Conservation (phyloP, 2,888 invertebrate genomes). For the Gortyna flavago region DNA sequence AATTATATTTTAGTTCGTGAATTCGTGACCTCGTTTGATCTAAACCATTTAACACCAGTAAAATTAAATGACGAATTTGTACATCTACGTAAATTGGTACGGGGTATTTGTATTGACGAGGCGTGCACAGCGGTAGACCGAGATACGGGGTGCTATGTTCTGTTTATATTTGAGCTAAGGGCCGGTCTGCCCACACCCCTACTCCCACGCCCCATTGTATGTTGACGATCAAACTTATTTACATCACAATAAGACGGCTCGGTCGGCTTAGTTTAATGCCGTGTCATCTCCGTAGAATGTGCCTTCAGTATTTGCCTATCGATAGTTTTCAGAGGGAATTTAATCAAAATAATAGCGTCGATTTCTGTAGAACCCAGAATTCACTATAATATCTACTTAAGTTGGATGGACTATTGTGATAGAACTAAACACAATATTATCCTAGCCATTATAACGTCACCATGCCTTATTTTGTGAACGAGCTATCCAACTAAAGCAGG, state of each 20-base stretch:
- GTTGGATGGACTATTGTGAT: slow-evolving; percentile 25
- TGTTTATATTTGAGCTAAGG: slow-evolving; percentile 81
- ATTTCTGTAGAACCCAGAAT: slow-evolving; percentile 7
- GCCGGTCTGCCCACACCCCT: slow-evolving; percentile 81
- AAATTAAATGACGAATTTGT: slow-evolving; percentile 25
- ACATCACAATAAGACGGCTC: slow-evolving; percentile 86
- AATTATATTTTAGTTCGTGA: slow-evolving; percentile 27
- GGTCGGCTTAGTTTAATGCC: slow-evolving; percentile 77
- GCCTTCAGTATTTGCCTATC: slow-evolving; percentile 61
- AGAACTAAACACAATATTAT: slow-evolving; percentile 46
- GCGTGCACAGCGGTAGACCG: slow-evolving; percentile 68
- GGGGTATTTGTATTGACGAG: slow-evolving; percentile 62
- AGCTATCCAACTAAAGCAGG: slow-evolving; percentile 41
- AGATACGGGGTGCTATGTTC: slow-evolving; percentile 74
- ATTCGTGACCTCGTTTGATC: slow-evolving; percentile 30
- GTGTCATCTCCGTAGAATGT: slow-evolving; percentile 75
- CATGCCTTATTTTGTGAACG: neutral
- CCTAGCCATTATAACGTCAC: slow-evolving; percentile 24
- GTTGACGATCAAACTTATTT: slow-evolving; percentile 87
- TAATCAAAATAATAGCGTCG: slow-evolving; percentile 22
- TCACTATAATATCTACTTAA: slow-evolving; percentile 2
- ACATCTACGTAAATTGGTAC: slow-evolving; percentile 45
- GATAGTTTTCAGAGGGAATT: slow-evolving; percentile 51
- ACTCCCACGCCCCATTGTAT: slow-evolving; percentile 84
- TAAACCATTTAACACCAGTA: slow-evolving; percentile 32